A percentile compares a stretch with the other conserved stretches of the same genome.
These are phyloP conservation scores for Forpus xanthops DNA, from an alignment of 2,797 vertebrate genomes.

Conservation along the genomic window DNA sequence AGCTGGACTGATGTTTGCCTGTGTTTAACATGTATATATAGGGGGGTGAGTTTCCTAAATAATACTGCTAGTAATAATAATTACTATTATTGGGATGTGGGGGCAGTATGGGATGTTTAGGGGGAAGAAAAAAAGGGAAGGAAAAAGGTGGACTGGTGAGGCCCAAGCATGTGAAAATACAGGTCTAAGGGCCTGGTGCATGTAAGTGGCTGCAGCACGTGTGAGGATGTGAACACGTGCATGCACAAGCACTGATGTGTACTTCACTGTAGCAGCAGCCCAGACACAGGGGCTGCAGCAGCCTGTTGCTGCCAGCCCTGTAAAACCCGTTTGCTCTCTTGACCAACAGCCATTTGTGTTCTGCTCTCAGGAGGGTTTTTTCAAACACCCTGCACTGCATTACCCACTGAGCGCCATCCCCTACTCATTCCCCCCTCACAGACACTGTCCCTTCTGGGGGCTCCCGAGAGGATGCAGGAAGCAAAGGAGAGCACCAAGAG, in stretches of 20 bases:
- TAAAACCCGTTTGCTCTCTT: background rate
- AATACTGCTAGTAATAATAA: background rate
- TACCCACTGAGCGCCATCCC: background rate
- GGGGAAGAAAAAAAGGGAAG: background rate
- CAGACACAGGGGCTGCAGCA: background rate
- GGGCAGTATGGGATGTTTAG: background rate
- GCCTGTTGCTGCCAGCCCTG: background rate
- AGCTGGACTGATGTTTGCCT: background rate
- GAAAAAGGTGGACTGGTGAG: background rate
- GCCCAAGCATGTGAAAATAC: too few species aligned
- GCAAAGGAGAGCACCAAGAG: background rate
- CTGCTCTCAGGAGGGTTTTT: background rate
- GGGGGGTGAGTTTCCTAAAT: background rate
- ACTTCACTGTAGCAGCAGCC: background rate
- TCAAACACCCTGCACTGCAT: background rate
- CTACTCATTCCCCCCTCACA: fast-evolving
- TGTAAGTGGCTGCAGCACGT: background rate
- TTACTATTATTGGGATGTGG: background rate
- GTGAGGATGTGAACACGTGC: fast-evolving
- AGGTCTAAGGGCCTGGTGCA: too few species aligned
- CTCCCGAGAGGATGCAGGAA: background rate
- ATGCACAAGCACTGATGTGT: background rate
- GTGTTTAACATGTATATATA: background rate
- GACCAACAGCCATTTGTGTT: background rate
- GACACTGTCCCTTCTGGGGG: background rate